Base-by-base conservation (phyloP, 1,140 invertebrate species). In the Drusus annulatus region DNA sequence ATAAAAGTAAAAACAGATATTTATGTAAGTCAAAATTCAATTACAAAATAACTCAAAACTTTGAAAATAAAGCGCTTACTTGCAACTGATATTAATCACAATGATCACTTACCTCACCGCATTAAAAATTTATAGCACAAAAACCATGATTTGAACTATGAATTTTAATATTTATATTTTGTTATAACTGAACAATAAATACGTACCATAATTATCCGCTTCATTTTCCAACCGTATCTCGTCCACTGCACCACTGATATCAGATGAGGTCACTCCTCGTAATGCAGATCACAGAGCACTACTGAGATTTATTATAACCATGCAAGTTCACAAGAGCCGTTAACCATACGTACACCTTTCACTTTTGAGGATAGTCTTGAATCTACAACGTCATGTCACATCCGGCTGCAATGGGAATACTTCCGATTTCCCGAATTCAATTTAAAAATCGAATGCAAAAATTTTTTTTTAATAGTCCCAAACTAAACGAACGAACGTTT, bases 281-380 rank as follows among this genome's bases (percentile, higher is more conserved):
- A 51, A 21, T 52, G 51, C 68, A 52, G 68, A 54, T 71, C 68
- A 51, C 68, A 65, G 36, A 45, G 10, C 36, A 45, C 36, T 45
- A 65, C 21, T 65, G 21, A 28, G 28, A n/a, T 31, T 31, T 25
- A 10, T 28, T 25, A 65, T 65, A 50, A 52, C 36, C 68, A 71
- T n/a, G 45, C 17, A 52, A 71, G 68, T 71, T 52, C 68, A 71
- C 68, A 16, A 63, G 54, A 63, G 19, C 28, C 62, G 36, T 45
- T 45, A 36, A 69, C 28, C 65, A 69, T 52, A 45, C 36, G 23
- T 71, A 71, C 73, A 75, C 73, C 73, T 75, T 75, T 75, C 73
- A 75, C 73, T 75, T 58, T 60, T 71, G 68, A 6, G 36, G 17
- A 50, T 28, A n/a, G 31, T 17, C 50, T 71, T n/a, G 17, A 16